Evolutionary conservation across 2,888 invertebrate genomes (phyloP).

Genomic region (Zhengitettix transpicula): DNA sequence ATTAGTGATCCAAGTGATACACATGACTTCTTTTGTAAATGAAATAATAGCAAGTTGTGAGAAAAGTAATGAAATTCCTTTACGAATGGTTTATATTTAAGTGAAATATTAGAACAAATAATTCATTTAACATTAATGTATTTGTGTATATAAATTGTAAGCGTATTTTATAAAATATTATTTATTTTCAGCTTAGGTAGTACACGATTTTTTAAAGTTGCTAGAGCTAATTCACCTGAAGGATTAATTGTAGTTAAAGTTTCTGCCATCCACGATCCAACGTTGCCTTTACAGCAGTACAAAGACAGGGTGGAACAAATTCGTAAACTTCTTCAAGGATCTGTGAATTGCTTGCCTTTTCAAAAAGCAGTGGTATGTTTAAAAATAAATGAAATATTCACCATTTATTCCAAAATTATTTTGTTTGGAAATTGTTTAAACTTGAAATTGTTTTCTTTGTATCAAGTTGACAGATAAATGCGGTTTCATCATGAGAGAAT

Average conservation of each 20-base stretch:
- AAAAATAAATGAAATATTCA: not conserved
- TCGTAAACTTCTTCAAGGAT: conserved; percentile 55
- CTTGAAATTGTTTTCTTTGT: conserved; percentile 7
- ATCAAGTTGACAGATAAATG: conserved; percentile 72
- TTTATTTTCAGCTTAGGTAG: conserved; percentile 74
- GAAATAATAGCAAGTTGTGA: too few species aligned
- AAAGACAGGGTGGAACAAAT: conserved; percentile 56
- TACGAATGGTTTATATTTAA: too few species aligned
- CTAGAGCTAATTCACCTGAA: conserved; percentile 72
- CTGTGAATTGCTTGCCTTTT: conserved; percentile 76
- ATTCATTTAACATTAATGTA: too few species aligned
- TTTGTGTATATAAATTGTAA: not conserved
- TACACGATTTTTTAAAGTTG: conserved; percentile 95
- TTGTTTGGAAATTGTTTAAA: not conserved
- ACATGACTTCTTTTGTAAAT: too few species aligned
- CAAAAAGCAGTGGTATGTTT: conserved; percentile 48
- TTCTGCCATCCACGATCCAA: conserved; percentile 92
- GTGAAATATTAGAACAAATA: too few species aligned
- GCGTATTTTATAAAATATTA: not conserved
- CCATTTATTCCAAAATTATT: not conserved
- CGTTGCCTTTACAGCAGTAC: conserved; percentile 73
- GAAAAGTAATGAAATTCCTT: too few species aligned
- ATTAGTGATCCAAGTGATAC: too few species aligned
- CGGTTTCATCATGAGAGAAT: conserved; percentile 83
- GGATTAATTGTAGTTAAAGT: conserved; percentile 89